phyloP scores from a whole-genome alignment of 2,888 invertebrate genomes.

The Proisotoma minuta region DNA sequence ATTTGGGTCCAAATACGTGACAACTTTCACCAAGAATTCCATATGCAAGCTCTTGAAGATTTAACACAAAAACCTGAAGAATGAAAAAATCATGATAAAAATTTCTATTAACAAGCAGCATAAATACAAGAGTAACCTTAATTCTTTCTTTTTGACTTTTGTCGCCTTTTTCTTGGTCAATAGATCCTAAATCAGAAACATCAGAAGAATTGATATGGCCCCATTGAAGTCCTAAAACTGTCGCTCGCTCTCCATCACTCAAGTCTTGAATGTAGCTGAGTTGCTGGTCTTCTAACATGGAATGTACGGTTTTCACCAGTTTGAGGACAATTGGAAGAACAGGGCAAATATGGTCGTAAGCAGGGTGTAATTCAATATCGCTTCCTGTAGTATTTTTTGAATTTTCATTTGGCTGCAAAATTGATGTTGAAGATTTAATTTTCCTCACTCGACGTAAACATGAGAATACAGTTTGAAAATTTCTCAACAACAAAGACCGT shows the following conservation, averaged over 20 bases:
- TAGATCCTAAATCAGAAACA: neutral
- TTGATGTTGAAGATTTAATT: conserved; percentile 14
- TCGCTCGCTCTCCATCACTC: conserved; percentile 32
- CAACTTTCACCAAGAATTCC: conserved; percentile 40
- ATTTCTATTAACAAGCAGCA: neutral
- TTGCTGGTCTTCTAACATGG: conserved; percentile 30
- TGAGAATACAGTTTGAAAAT: conserved; percentile 30
- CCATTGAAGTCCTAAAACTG: conserved; percentile 35
- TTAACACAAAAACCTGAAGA: conserved; percentile 36
- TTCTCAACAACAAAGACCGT: conserved; percentile 27
- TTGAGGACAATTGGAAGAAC: conserved; percentile 38
- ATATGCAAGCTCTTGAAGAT: conserved; percentile 31
- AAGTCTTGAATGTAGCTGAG: conserved; percentile 30
- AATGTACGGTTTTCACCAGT: conserved; percentile 39
- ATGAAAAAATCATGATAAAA: neutral
- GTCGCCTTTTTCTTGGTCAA: conserved; percentile 17
- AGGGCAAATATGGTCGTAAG: conserved; percentile 33
- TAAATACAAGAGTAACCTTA: conserved; percentile 22
- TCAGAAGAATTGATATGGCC: neutral
- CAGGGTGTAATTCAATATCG: conserved; percentile 21
- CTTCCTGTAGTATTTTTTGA: conserved; percentile 4
- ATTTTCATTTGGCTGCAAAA: conserved; percentile 11
- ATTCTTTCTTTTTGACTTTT: conserved; percentile 33
- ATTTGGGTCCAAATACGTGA: conserved; percentile 27
- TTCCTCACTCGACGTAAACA: conserved; percentile 32